Conservation (phyloP, 2,797 vertebrate species). For the Cercopithecus petaurista region DNA sequence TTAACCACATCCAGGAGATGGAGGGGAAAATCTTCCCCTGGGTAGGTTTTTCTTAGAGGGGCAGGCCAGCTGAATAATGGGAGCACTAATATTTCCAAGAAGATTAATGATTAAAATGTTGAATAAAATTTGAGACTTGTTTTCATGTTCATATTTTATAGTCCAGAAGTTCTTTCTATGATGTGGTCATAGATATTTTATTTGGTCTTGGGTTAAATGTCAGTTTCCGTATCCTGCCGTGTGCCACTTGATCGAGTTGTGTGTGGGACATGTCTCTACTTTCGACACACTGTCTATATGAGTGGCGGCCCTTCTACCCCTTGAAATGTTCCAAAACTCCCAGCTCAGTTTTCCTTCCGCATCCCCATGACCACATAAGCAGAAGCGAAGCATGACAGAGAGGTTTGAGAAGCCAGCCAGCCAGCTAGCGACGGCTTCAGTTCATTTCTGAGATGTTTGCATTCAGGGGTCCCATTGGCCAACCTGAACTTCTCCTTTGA, state of each 20-base stretch:
- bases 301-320: neutral
- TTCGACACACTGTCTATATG: neutral
- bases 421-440: neutral
- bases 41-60: neutral
- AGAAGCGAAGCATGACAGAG: neutral
- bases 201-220: neutral
- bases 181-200: neutral
- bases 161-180: neutral
- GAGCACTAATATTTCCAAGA: neutral
- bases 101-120: neutral
- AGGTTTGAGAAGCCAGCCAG: neutral
- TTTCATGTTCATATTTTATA: neutral
- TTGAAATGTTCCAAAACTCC: neutral
- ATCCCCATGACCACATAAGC: no score
- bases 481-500: neutral
- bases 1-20: neutral
- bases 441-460: neutral
- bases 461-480: neutral
- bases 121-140: neutral
- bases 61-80: accelerated
- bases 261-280: no score
- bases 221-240: neutral
- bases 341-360: neutral
- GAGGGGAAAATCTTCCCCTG: neutral
- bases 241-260: neutral